Evolutionary conservation across 2,113 vertebrate genomes (phyloP).

Genomic region (Xyliphius kryptos): DNA sequence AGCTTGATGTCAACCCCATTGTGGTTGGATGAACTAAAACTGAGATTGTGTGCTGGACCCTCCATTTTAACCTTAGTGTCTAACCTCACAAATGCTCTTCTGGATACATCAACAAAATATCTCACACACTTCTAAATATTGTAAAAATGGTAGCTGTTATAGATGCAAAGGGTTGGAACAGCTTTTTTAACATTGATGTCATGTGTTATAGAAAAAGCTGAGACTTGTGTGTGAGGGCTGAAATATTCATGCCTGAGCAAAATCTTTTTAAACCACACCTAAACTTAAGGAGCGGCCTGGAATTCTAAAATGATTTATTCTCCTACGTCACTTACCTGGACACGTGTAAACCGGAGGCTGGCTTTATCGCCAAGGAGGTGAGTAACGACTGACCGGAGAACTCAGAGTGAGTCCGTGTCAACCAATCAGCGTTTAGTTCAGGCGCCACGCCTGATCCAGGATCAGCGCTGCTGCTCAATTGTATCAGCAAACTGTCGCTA

Average conservation of each 20-base stretch:
- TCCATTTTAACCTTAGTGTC: too few species aligned
- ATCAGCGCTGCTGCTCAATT: slow-evolving; percentile 35
- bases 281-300: slow-evolving; percentile 31
- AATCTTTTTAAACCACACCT: slow-evolving; percentile 5
- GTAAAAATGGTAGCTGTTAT: too few species aligned
- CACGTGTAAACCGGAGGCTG: slow-evolving; percentile 35
- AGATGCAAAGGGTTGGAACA: too few species aligned
- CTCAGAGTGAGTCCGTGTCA: neutral
- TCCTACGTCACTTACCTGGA: slow-evolving; percentile 41
- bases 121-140: too few species aligned
- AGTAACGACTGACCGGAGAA: slow-evolving; percentile 28
- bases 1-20: too few species aligned
- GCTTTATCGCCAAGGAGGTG: slow-evolving; percentile 3
- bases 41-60: too few species aligned
- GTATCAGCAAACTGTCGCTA: slow-evolving; percentile 32
- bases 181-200: too few species aligned
- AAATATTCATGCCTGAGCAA: neutral
- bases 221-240: neutral
- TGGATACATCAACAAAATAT: too few species aligned
- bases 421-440: neutral
- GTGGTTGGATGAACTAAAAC: too few species aligned
- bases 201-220: neutral
- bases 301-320: slow-evolving; percentile 29
- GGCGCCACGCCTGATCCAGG: slow-evolving; percentile 17
- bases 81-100: too few species aligned